phyloP scores from a whole-genome alignment of 2,888 invertebrate species.

The Netelia fuscicornis region DNA sequence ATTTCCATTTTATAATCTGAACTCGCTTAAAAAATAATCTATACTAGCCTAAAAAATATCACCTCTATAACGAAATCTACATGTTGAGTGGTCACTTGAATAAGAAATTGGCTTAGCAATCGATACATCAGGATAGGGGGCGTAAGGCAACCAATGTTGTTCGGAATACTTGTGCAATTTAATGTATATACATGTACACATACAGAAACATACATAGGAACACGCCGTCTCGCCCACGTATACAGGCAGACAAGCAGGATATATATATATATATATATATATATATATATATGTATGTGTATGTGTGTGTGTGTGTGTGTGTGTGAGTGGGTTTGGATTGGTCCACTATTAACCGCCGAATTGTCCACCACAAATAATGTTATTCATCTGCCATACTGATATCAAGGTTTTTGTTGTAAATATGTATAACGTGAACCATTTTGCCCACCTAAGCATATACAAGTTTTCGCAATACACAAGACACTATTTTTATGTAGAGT shows the following conservation, averaged over 20 bases:
- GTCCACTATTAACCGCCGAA: no score
- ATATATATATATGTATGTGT: background rate
- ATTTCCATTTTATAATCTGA: background rate
- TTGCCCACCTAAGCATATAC: no score
- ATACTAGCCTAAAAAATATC: background rate
- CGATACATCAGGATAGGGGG: constrained; percentile 73
- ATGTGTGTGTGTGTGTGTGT: background rate
- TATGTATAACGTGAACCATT: no score
- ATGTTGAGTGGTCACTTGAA: constrained; percentile 77
- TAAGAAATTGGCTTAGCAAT: constrained; percentile 79
- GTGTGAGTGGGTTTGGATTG: background rate
- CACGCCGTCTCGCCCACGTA: background rate
- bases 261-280: background rate
- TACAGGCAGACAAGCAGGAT: background rate
- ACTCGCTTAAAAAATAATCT: background rate
- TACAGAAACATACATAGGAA: constrained; percentile 11
- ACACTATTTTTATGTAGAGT: no score
- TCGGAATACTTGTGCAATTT: constrained; percentile 44
- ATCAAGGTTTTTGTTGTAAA: no score
- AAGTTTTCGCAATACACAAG: no score
- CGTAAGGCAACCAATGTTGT: constrained; percentile 59
- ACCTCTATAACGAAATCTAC: constrained; percentile 33
- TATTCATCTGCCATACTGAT: no score
- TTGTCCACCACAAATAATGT: no score
- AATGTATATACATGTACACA: constrained; percentile 1